Conservation (phyloP, 2,113 vertebrate species). For the Paralichthys olivaceus region DNA sequence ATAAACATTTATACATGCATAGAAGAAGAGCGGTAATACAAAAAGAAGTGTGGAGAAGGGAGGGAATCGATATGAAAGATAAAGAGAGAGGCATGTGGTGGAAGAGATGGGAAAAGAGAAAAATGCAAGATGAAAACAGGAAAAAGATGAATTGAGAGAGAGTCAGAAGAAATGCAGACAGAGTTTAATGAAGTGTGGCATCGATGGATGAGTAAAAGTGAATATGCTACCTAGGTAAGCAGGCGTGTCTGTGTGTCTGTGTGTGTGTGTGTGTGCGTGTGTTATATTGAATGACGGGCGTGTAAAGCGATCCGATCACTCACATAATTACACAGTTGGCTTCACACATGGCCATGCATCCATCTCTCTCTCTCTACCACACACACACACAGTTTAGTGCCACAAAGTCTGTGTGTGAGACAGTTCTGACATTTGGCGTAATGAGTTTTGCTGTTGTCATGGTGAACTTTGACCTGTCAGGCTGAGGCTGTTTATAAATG, state of each 20-base stretch:
- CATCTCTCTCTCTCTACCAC: not conserved
- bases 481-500: conserved; percentile 32
- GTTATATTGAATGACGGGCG: conserved; percentile 54
- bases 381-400: conserved; percentile 25
- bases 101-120: not conserved
- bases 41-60: not conserved
- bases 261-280: conserved; percentile 23
- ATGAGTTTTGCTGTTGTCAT: conserved; percentile 58
- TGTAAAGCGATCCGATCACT: conserved; percentile 60
- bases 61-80: not conserved
- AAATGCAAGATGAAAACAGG: not conserved
- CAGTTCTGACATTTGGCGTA: conserved; percentile 55
- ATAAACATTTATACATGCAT: not conserved
- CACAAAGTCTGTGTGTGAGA: conserved; percentile 31
- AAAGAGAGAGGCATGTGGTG: not conserved
- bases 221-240: conserved; percentile 57
- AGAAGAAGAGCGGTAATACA: not conserved
- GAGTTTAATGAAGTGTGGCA: conserved; percentile 64
- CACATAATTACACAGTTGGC: conserved; percentile 57
- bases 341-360: conserved; percentile 23
- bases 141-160: conserved; percentile 19
- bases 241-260: conserved; percentile 26
- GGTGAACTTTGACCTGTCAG: conserved; percentile 53
- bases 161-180: conserved; percentile 32
- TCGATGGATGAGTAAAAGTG: conserved; percentile 51